These are phyloP conservation scores for Drosophila parthenogenetica DNA, from an alignment of 2,888 invertebrate genomes.

Conservation along the genomic window DNA sequence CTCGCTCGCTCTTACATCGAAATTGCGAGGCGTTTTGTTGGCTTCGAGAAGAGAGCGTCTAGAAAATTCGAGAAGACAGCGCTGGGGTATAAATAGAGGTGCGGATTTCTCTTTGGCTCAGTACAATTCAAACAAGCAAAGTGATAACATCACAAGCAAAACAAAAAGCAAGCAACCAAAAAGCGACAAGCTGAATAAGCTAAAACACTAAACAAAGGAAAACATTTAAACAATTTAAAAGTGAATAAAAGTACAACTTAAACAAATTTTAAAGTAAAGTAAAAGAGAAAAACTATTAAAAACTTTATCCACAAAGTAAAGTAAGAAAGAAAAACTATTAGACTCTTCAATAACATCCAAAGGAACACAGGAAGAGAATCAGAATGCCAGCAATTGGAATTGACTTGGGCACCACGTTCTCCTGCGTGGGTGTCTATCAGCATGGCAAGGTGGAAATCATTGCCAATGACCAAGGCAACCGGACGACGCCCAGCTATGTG, in stretches of 20 bases:
- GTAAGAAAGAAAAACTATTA: not conserved
- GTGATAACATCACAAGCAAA: slow-evolving; percentile 43
- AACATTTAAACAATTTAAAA: not conserved
- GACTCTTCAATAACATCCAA: not conserved
- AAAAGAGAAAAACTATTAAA: not conserved
- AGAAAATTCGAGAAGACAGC: slow-evolving; percentile 58
- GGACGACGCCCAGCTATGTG: slow-evolving; percentile 41
- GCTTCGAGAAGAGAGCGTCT: slow-evolving; percentile 49
- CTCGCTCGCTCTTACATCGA: slow-evolving; percentile 8
- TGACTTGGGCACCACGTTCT: slow-evolving; percentile 86
- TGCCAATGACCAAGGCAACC: slow-evolving; percentile 92
- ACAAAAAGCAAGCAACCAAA: not conserved
- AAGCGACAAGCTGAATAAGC: slow-evolving; percentile 61
- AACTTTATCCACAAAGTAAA: not conserved
- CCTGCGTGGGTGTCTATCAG: slow-evolving; percentile 93
- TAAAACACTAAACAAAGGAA: slow-evolving; percentile 3
- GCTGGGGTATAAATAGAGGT: slow-evolving; percentile 61
- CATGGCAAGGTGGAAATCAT: slow-evolving; percentile 94
- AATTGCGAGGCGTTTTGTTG: slow-evolving; percentile 20
- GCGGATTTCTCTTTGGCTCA: slow-evolving; percentile 46
- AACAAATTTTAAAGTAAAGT: not conserved
- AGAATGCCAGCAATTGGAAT: slow-evolving; percentile 87
- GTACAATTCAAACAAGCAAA: slow-evolving; percentile 64
- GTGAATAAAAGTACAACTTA: not conserved
- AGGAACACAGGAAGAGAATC: not conserved